Evolutionary conservation across 2,888 invertebrate species (phyloP), one percentile per base, ranked within the genome.

Genomic region (Zootermopsis nevadensis): DNA sequence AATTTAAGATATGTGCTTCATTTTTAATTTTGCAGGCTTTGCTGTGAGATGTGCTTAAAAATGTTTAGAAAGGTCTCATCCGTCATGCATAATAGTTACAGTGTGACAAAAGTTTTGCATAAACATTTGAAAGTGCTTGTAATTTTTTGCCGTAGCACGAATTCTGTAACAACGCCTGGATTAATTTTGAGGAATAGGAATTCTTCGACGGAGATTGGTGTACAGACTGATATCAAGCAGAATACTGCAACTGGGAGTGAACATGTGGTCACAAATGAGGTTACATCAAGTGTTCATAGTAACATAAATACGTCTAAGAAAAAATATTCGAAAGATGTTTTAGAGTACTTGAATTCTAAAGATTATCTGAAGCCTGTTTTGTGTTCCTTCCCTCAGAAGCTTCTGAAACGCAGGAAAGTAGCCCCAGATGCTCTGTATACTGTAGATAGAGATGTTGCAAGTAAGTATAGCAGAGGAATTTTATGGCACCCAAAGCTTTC

Each of bases 371-470:
- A 74, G 33, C 8, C 35, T 12, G 38, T 74, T 33, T 38, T 74
- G 38, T 2, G 15, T n/a, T 38, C 0, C n/a, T 67, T 83, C 35
- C 83, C 83, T 6, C 15, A 72, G 2, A 83, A 81, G 67, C 60
- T 83, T 42, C 38, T 83, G 30, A 74, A 77, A 48, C 60, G 67
- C 24, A 81, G 67, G n/a, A 72, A 69, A 67, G 35, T n/a, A 12
- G 24, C 66, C 10, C 77, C 74, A 77, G 83, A 83, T 24, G 67
- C 55, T 22, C 48, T 81, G n/a, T 83, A 83, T 74, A 27, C 81
- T 66, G 77, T 77, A 30, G 83, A 83, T 48, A 53, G 31, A 48
- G 83, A 77, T 24, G 48, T 81, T 38, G 83, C 83, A 27, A 81
- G 83, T 83, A 77, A 76, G 83, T 60, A n/a, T n/a, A 80, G 30